These are phyloP conservation scores for Eciton burchellii DNA, from an alignment of 1,140 invertebrate genomes.

Conservation along the genomic window DNA sequence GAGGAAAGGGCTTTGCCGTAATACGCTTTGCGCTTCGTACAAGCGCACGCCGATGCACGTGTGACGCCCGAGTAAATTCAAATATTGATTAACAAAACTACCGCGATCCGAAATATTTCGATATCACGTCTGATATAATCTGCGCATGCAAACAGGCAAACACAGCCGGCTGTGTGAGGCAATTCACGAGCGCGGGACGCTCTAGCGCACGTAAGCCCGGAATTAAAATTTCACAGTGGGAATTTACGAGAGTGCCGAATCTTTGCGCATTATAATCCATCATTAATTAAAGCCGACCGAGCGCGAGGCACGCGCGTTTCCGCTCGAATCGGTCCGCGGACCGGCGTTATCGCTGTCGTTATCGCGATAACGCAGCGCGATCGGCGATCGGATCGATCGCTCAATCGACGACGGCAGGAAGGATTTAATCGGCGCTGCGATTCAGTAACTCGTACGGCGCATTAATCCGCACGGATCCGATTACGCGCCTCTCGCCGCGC, in stretches of 20 bases:
- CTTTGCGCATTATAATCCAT: constrained; percentile 28
- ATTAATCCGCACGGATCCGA: constrained; percentile 22
- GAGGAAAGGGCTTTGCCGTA: not conserved
- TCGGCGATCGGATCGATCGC: not conserved
- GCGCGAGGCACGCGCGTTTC: not conserved
- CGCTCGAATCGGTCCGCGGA: too few species aligned
- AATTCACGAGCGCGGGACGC: constrained; percentile 41
- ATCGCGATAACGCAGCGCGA: constrained; percentile 8
- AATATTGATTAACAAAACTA: constrained; percentile 57
- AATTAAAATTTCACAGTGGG: constrained; percentile 49
- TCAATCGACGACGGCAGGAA: not conserved
- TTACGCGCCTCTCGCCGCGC: constrained; percentile 1
- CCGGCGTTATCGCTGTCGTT: not conserved
- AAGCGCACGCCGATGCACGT: not conserved
- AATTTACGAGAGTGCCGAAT: constrained; percentile 24
- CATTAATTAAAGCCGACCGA: constrained; percentile 41
- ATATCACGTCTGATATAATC: constrained; percentile 48
- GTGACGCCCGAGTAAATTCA: constrained; percentile 12
- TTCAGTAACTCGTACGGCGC: not conserved
- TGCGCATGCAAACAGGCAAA: constrained; percentile 32
- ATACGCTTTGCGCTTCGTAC: constrained; percentile 9
- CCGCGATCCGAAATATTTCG: constrained; percentile 40
- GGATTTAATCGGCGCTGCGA: not conserved
- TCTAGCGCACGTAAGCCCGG: not conserved
- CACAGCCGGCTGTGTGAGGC: not conserved